A percentile compares a stretch with the other conserved stretches of the same genome.
Evolutionary conservation across 2,113 vertebrate genomes (phyloP).

Genomic region (Trochalopteron elliotii): DNA sequence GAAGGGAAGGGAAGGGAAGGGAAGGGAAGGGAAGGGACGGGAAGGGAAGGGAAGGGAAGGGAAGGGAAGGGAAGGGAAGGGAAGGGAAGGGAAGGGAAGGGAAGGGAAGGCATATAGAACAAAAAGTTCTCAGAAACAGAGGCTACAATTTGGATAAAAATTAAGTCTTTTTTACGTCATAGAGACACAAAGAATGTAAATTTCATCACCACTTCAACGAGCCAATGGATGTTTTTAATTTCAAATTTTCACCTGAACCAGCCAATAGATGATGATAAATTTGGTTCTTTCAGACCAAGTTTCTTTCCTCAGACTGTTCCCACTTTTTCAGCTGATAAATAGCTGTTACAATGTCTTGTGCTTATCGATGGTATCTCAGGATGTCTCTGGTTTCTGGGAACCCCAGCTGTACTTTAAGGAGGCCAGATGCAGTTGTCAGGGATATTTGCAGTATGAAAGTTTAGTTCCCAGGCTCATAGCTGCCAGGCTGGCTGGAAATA

Average conservation of each 20-base stretch:
- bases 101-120: rapidly evolving
- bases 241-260: background rate
- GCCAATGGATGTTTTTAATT: background rate
- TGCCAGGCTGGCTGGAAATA: background rate
- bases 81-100: background rate
- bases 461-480: background rate
- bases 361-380: rapidly evolving
- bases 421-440: background rate
- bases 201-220: background rate
- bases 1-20: too few species aligned
- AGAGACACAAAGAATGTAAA: background rate
- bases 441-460: background rate
- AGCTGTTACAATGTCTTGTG: background rate
- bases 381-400: background rate
- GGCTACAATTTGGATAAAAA: background rate
- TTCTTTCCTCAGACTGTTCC: background rate
- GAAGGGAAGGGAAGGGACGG: too few species aligned
- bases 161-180: background rate
- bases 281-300: background rate
- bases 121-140: background rate
- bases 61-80: background rate
- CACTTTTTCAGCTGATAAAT: background rate
- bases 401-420: background rate
- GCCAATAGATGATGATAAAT: background rate
- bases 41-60: background rate